These are phyloP conservation scores for Eumerus sabulonum DNA, from an alignment of 2,888 invertebrate species.

Conservation along the genomic window DNA sequence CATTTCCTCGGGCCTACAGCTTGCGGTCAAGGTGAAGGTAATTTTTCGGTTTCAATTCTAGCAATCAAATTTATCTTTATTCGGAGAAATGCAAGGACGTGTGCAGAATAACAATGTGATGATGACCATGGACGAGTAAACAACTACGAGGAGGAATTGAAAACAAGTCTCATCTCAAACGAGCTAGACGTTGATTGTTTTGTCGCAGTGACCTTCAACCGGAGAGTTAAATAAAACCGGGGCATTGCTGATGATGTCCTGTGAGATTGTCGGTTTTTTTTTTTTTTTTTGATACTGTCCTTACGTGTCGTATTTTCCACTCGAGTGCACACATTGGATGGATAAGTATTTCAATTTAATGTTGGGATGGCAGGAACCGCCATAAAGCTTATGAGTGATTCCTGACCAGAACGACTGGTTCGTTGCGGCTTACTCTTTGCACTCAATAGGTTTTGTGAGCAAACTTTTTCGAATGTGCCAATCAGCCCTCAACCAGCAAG, in stretches of 20 bases:
- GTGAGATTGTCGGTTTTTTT: conserved; percentile 19
- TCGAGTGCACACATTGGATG: conserved; percentile 10
- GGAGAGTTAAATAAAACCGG: conserved; percentile 21
- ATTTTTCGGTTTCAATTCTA: conserved; percentile 41
- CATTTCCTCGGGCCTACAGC: conserved; percentile 39
- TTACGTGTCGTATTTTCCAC: conserved; percentile 51
- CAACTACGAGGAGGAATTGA: conserved; percentile 20
- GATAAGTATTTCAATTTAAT: background rate
- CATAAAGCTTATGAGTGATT: conserved; percentile 31
- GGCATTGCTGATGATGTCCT: conserved; percentile 26
- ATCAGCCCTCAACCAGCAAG: too few species aligned
- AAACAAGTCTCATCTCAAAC: too few species aligned
- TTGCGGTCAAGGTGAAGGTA: conserved; percentile 64
- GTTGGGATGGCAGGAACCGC: conserved; percentile 1
- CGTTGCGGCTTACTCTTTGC: too few species aligned
- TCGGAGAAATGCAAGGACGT: conserved; percentile 34
- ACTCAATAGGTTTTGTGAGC: too few species aligned
- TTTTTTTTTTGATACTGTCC: conserved; percentile 57
- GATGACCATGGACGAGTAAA: conserved; percentile 18
- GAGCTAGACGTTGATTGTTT: conserved; percentile 63
- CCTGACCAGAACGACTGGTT: too few species aligned
- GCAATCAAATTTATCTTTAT: conserved; percentile 58
- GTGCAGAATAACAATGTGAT: conserved; percentile 42
- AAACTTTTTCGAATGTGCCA: too few species aligned
- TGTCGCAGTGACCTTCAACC: conserved; percentile 64